Conservation (phyloP, 92 coral and sea anemone genomes). For the Paragorgia papillata region DNA sequence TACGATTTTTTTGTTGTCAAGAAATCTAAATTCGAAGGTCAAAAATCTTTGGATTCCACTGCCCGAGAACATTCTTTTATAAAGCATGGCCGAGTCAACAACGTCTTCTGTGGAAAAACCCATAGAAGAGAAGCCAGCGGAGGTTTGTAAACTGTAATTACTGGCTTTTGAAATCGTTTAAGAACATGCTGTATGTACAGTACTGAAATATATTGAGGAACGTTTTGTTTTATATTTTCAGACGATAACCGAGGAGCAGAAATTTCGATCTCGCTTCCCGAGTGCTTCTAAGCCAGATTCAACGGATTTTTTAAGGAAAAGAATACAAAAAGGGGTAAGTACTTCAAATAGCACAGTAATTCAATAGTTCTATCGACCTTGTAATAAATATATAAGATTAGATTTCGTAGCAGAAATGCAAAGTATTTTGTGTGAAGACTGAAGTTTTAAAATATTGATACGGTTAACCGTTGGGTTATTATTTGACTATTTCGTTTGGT, state of each 20-base stretch:
- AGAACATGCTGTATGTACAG: too few relatives aligned
- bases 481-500: too few relatives aligned
- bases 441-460: too few relatives aligned
- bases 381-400: not conserved
- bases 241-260: constrained; percentile 88
- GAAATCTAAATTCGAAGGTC: not conserved
- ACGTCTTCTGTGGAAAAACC: not conserved
- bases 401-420: not conserved
- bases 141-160: constrained; percentile 1
- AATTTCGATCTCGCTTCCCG: constrained; percentile 84
- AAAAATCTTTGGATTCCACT: not conserved
- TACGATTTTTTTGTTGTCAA: not conserved
- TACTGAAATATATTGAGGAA: too few relatives aligned
- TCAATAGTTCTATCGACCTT: not conserved
- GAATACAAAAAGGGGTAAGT: constrained; percentile 90
- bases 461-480: too few relatives aligned
- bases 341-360: not conserved
- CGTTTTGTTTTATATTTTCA: too few relatives aligned
- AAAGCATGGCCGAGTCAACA: constrained; percentile 7
- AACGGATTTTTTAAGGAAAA: constrained; percentile 79
- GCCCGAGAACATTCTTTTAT: not conserved
- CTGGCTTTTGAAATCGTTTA: too few relatives aligned
- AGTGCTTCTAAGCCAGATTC: constrained; percentile 76
- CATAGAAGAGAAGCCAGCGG: constrained; percentile 1
- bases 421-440: too few relatives aligned